phyloP scores from a whole-genome alignment of 2,113 vertebrate species.

The Anseranas semipalmata region DNA sequence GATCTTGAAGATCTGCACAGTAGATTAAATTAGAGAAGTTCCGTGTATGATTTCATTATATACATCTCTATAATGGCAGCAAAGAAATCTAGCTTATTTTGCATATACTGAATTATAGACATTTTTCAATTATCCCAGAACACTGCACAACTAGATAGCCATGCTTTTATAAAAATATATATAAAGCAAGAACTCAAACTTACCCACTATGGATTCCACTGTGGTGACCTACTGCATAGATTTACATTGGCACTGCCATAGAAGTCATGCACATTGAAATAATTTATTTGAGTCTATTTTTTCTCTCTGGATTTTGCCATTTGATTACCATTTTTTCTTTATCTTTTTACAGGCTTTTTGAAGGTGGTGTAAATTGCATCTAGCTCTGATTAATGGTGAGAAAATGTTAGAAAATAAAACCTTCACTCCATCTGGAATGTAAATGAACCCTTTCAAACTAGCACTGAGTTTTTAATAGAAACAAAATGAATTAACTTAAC shows the following conservation, averaged over 20 bases:
- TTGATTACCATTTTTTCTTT: slow-evolving; percentile 59
- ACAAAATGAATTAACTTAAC: neutral
- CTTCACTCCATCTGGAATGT: neutral
- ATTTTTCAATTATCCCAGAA: slow-evolving; percentile 7
- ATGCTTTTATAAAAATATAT: neutral
- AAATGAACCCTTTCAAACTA: slow-evolving; percentile 31
- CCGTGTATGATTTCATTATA: neutral
- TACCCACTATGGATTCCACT: slow-evolving; percentile 16
- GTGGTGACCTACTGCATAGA: slow-evolving; percentile 45
- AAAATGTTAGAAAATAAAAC: slow-evolving; percentile 34
- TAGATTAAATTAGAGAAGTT: neutral
- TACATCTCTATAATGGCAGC: neutral
- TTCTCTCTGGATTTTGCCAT: slow-evolving; percentile 46
- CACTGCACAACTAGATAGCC: neutral
- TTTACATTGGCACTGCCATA: slow-evolving; percentile 63
- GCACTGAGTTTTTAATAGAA: neutral
- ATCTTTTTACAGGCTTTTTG: slow-evolving; percentile 54
- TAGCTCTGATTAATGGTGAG: slow-evolving; percentile 46
- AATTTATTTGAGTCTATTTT: slow-evolving; percentile 59
- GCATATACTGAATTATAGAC: neutral
- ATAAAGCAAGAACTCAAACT: slow-evolving; percentile 42
- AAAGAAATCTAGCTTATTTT: neutral
- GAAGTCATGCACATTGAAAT: slow-evolving; percentile 60
- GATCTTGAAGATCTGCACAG: neutral
- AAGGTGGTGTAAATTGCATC: slow-evolving; percentile 44